Base-by-base conservation (phyloP, 2,888 invertebrate genomes). In the Cinara cedri region DNA sequence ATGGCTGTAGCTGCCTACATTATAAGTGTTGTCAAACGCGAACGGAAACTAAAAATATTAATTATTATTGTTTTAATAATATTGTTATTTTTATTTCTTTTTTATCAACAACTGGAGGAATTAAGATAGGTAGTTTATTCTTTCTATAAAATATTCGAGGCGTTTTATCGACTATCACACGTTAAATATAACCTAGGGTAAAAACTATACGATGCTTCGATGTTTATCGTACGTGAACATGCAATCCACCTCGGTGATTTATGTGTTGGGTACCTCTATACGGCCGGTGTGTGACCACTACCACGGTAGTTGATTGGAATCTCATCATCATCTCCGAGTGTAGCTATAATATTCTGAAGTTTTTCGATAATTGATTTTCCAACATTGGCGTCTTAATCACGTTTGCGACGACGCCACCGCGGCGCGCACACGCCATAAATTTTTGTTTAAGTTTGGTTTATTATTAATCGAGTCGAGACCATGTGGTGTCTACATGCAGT, bases 251-350 rank as follows among this genome's bases (percentile, higher is more conserved):
- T 19, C 14, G 57, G 76, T 76, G 76, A 76, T 76, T 76, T 76
- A 76, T 60, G 76, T 55, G n/a, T n/a, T n/a, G n/a, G n/a, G n/a
- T n/a, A n/a, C n/a, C n/a, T n/a, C 49, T 46, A 24, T 10, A 21
- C 51, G 24, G 24, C 60, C 51, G 21, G 26, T 16, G 51, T 44
- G 16, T 11, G 10, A 46, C 26, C 60, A 21, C 72, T 26, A 65
- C 49, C 42, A 21, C 76, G 46, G 76, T 76, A 76, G 76, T 76
- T 76, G 66, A 76, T 76, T 68, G 55, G 66, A 66, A 76, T 74
- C 51, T 63, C 62, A 6, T 26, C 62, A 6, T 26, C 10, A 34
- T 54, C 66, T 26, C 14, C 46, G n/a, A 19, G 63, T 26, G 8
- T 21, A 13, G 11, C 10, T 44, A 6, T 21, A 13, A 21, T 34